Percentiles rank a stretch among this genome's conserved stretches.
Evolutionary conservation across 2,113 vertebrate species (phyloP).

Genomic region (Stigmatopora nigra): DNA sequence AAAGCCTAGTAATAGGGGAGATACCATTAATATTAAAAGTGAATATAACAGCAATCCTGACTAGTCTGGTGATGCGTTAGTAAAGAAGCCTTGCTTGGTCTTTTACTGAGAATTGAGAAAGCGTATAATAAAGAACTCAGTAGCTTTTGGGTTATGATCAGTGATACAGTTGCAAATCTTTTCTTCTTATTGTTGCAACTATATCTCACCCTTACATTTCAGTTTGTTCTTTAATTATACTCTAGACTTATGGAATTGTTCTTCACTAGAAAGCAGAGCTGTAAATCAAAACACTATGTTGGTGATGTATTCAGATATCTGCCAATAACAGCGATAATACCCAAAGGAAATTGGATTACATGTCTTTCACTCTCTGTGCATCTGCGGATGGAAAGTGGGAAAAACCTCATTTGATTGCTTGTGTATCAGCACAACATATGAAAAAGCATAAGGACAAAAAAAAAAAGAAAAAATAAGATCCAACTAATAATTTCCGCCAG

Average conservation of each 20-base stretch:
- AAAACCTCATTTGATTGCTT: conserved; percentile 47
- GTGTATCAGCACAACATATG: conserved; percentile 60
- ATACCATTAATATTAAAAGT: conserved; percentile 48
- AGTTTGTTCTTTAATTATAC: conserved; percentile 3
- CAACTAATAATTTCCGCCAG: conserved; percentile 57
- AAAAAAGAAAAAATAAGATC: not conserved
- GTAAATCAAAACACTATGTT: conserved; percentile 43
- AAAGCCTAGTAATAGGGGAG: conserved; percentile 51
- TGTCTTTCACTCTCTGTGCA: conserved; percentile 38
- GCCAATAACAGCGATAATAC: conserved; percentile 60
- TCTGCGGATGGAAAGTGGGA: conserved; percentile 33
- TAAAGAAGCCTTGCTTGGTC: conserved; percentile 15
- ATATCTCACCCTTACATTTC: not conserved
- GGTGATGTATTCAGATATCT: conserved; percentile 56
- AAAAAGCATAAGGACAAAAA: conserved; percentile 50
- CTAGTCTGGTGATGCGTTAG: conserved; percentile 26
- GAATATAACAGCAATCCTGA: conserved; percentile 38
- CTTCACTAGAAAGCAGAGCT: conserved; percentile 30
- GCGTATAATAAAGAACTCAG: conserved; percentile 31
- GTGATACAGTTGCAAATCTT: conserved; percentile 31
- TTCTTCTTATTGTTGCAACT: conserved; percentile 15
- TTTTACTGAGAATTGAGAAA: conserved; percentile 30
- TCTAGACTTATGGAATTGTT: conserved; percentile 20
- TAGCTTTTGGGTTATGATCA: conserved; percentile 28
- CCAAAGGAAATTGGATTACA: conserved; percentile 63